Evolutionary conservation across 2,888 invertebrate genomes (phyloP).

Genomic region (Pilophorus perplexus): DNA sequence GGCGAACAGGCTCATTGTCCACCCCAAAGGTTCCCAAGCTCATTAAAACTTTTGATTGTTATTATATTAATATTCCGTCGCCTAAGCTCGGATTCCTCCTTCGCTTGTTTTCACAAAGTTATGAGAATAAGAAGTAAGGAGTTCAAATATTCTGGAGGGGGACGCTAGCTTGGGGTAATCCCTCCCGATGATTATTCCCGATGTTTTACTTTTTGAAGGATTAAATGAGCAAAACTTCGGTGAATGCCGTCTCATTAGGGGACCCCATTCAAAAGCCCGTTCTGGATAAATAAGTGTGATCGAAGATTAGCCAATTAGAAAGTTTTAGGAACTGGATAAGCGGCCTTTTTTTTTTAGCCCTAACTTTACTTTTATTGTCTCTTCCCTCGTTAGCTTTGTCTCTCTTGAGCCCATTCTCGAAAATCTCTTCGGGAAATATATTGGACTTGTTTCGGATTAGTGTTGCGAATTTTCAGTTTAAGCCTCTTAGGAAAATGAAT

Average conservation of each 20-base stretch:
- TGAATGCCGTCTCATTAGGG: slow-evolving; percentile 11
- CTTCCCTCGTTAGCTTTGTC: too few species aligned
- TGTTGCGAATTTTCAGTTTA: too few species aligned
- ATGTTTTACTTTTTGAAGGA: slow-evolving; percentile 17
- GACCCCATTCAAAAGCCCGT: slow-evolving; percentile 13
- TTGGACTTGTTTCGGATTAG: too few species aligned
- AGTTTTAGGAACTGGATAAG: slow-evolving; percentile 3
- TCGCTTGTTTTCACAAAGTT: background rate
- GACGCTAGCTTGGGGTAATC: slow-evolving; percentile 1
- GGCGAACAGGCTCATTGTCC: too few species aligned
- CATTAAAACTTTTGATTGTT: slow-evolving; percentile 5
- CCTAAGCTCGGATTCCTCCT: too few species aligned
- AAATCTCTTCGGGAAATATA: too few species aligned
- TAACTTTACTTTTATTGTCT: slow-evolving; percentile 13
- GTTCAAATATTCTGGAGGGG: background rate
- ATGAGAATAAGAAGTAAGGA: too few species aligned
- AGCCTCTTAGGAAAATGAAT: too few species aligned
- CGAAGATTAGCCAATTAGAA: slow-evolving; percentile 30
- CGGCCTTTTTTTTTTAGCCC: slow-evolving; percentile 7
- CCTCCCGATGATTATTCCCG: slow-evolving; percentile 10
- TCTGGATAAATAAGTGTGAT: slow-evolving; percentile 26
- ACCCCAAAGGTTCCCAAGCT: too few species aligned
- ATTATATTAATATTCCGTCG: background rate
- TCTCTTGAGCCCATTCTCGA: too few species aligned
- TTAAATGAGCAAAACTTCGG: background rate